Conservation (phyloP, 2,888 invertebrate genomes). For the Micoletzkya japonica region DNA sequence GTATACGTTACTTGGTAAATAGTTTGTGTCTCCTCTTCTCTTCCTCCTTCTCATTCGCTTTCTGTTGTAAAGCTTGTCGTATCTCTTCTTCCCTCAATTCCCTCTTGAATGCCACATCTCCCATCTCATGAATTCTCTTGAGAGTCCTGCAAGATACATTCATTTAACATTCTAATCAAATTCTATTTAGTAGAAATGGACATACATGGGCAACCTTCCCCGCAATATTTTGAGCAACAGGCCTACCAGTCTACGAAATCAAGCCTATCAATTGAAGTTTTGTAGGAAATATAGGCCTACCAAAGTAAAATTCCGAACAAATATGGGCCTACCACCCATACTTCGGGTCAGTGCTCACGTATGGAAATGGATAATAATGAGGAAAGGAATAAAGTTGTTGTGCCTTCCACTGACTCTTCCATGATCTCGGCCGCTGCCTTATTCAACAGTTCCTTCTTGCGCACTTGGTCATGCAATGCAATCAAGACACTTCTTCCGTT, state of each 20-base stretch:
- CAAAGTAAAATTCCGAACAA: neutral
- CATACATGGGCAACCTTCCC: neutral
- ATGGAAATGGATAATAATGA: too few species aligned
- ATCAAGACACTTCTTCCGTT: conserved; percentile 16
- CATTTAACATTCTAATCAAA: neutral
- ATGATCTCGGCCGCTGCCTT: conserved; percentile 14
- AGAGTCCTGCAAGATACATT: neutral
- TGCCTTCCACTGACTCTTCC: neutral
- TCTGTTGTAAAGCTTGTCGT: neutral
- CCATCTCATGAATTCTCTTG: conserved; percentile 1
- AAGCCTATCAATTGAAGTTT: neutral
- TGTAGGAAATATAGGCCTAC: neutral
- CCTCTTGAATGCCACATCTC: neutral
- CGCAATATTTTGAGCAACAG: neutral
- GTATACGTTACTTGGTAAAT: neutral
- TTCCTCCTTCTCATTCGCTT: neutral
- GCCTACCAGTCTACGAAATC: neutral
- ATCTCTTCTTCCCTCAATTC: neutral
- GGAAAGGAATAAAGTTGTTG: neutral
- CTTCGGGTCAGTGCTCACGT: too few species aligned
- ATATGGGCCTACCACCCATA: neutral
- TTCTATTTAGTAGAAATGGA: neutral
- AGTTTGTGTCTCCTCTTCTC: conserved; percentile 6
- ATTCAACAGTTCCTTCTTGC: conserved; percentile 4
- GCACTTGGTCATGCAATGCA: conserved; percentile 5